Conservation (phyloP, 2,797 vertebrate genomes). For the Xenentodon cancila region DNA sequence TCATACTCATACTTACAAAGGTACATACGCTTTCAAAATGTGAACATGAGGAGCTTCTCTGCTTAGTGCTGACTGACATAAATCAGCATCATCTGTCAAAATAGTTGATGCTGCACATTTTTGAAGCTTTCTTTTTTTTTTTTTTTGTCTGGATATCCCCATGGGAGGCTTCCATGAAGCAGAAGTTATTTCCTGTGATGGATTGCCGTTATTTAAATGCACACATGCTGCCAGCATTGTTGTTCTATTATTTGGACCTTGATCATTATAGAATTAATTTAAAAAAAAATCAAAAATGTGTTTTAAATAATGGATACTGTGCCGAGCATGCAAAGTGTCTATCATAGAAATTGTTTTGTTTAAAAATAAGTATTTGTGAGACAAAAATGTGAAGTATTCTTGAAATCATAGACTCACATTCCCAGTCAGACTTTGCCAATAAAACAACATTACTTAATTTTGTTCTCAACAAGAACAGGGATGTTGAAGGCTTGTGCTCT, state of each 20-base stretch:
- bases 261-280: slow-evolving; percentile 24
- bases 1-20: too few relatives aligned
- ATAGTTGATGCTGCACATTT: slow-evolving; percentile 7
- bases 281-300: slow-evolving; percentile 2
- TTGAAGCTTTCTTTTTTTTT: slow-evolving; percentile 2
- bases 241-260: slow-evolving; percentile 41
- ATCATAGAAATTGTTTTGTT: neutral
- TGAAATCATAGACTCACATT: slow-evolving; percentile 3
- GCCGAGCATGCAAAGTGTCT: neutral
- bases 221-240: slow-evolving; percentile 14
- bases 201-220: slow-evolving; percentile 32
- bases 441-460: slow-evolving; percentile 17
- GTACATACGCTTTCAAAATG: too few relatives aligned
- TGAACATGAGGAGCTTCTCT: neutral
- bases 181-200: slow-evolving; percentile 25
- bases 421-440: neutral
- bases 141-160: neutral
- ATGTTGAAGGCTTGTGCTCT: slow-evolving; percentile 3
- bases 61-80: slow-evolving; percentile 14
- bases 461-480: slow-evolving; percentile 7
- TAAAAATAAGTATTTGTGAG: too few relatives aligned
- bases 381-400: too few relatives aligned
- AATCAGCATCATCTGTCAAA: slow-evolving; percentile 36
- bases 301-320: neutral
- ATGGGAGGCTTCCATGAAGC: neutral